Conservation (phyloP, 2,888 invertebrate species). For the Nudaria mundana region DNA sequence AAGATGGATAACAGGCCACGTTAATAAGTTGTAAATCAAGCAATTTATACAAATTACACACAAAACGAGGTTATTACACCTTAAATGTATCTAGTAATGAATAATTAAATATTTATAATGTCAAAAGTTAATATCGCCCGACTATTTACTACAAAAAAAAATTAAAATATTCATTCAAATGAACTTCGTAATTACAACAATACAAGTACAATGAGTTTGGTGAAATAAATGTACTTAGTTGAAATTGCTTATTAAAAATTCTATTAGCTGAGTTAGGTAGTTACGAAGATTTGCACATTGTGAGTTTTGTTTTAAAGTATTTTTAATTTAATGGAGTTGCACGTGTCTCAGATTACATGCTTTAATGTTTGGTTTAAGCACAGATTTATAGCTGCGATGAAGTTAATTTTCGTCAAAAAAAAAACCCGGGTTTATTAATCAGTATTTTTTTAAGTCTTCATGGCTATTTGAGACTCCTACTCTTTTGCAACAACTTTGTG, state of each 20-base stretch:
- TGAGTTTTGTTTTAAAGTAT: conserved; percentile 24
- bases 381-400: too few relatives aligned
- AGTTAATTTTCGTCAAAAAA: too few relatives aligned
- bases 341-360: conserved; percentile 11
- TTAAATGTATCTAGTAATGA: conserved; percentile 25
- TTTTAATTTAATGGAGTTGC: conserved; percentile 19
- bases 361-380: too few relatives aligned
- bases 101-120: conserved; percentile 44
- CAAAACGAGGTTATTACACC: conserved; percentile 36
- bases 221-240: conserved; percentile 1
- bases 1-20: too few relatives aligned
- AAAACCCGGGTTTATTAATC: too few relatives aligned
- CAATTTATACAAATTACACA: conserved; percentile 23
- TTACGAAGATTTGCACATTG: conserved; percentile 32
- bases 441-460: too few relatives aligned
- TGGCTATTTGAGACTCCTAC: too few relatives aligned
- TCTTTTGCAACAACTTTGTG: too few relatives aligned
- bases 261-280: conserved; percentile 26
- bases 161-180: conserved; percentile 24
- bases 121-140: conserved; percentile 42
- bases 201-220: conserved; percentile 4
- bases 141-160: conserved; percentile 21
- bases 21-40: conserved; percentile 9
- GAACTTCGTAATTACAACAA: conserved; percentile 13
- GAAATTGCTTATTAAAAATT: conserved; percentile 27